A percentile compares a stretch with the other conserved stretches of the same genome.
Evolutionary conservation across 2,113 vertebrate species (phyloP).

Genomic region (Muntiacus muntjak): DNA sequence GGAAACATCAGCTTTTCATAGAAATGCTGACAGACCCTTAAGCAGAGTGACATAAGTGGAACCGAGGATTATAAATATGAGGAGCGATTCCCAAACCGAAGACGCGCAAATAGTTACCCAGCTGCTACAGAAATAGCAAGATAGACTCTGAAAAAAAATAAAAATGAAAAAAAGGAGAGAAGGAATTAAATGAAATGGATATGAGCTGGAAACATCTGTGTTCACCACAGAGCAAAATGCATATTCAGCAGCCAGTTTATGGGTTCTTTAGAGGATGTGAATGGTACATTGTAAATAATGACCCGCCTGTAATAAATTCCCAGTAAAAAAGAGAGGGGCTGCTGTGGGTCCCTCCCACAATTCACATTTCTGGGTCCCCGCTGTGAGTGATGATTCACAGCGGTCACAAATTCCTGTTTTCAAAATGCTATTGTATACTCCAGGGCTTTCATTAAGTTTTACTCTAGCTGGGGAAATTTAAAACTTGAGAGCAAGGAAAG

Average conservation of each 20-base stretch:
- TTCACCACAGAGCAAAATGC: conserved; percentile 86
- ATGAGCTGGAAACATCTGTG: conserved; percentile 88
- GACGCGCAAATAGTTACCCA: conserved; percentile 83
- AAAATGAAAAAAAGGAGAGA: conserved; percentile 72
- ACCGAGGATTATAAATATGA: conserved; percentile 78
- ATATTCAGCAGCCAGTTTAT: conserved; percentile 88
- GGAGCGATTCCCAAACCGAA: conserved; percentile 80
- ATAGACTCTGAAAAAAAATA: conserved; percentile 72
- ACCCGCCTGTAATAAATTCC: conserved; percentile 86
- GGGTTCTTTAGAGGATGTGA: conserved; percentile 87
- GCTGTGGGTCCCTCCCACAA: conserved; percentile 79
- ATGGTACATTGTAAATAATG: conserved; percentile 87
- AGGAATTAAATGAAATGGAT: conserved; percentile 88
- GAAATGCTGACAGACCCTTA: conserved; percentile 77
- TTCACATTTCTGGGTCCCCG: conserved; percentile 83
- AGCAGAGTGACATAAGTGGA: conserved; percentile 72
- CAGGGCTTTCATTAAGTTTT: conserved; percentile 86
- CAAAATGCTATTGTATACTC: conserved; percentile 85
- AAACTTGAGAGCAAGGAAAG: conserved; percentile 69
- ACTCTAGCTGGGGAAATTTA: conserved; percentile 82
- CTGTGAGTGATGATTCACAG: conserved; percentile 86
- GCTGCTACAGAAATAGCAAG: conserved; percentile 85
- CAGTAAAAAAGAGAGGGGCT: conserved; percentile 82
- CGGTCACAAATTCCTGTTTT: conserved; percentile 85
- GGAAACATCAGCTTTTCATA: conserved; percentile 61